These are phyloP conservation scores for Aplochiton taeniatus DNA, from an alignment of 2,797 vertebrate species.

Conservation along the genomic window DNA sequence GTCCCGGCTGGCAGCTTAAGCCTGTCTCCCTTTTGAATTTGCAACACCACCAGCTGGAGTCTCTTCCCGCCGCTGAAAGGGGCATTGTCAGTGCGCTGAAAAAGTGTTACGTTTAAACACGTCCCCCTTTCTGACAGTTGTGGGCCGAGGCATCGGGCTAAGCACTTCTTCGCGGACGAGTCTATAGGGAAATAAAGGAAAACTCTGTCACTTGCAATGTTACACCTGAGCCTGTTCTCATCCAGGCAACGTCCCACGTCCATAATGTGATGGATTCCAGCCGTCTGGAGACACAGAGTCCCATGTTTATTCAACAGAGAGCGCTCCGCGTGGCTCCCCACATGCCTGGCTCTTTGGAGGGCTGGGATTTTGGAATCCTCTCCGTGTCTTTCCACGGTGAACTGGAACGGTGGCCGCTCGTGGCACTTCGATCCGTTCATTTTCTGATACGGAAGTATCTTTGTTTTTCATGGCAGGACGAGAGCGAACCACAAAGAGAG, in stretches of 20 bases:
- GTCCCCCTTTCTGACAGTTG: conserved; percentile 54
- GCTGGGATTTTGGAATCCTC: conserved; percentile 31
- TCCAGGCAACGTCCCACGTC: neutral
- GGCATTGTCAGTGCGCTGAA: conserved; percentile 56
- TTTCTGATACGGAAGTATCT: conserved; percentile 24
- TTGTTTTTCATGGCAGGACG: conserved; percentile 14
- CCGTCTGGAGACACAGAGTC: too few species aligned
- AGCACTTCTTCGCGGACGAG: conserved; percentile 23
- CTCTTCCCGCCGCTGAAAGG: conserved; percentile 58
- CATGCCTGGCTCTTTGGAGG: conserved; percentile 27
- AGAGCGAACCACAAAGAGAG: neutral
- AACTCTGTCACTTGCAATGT: conserved; percentile 52
- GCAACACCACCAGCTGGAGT: conserved; percentile 65
- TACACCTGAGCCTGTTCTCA: conserved; percentile 25
- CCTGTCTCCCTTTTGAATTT: conserved; percentile 59
- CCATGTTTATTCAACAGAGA: too few species aligned
- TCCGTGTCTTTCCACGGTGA: conserved; percentile 19
- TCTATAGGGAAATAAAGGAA: conserved; percentile 33
- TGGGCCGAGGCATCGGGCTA: conserved; percentile 19
- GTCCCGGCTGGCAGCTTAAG: conserved; percentile 68
- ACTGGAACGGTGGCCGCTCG: conserved; percentile 19
- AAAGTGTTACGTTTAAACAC: conserved; percentile 45
- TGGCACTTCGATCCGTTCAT: neutral
- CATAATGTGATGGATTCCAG: too few species aligned
- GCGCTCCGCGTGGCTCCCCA: too few species aligned